Conservation (phyloP, 2,113 vertebrate species). For the Hippocampus zosterae region DNA sequence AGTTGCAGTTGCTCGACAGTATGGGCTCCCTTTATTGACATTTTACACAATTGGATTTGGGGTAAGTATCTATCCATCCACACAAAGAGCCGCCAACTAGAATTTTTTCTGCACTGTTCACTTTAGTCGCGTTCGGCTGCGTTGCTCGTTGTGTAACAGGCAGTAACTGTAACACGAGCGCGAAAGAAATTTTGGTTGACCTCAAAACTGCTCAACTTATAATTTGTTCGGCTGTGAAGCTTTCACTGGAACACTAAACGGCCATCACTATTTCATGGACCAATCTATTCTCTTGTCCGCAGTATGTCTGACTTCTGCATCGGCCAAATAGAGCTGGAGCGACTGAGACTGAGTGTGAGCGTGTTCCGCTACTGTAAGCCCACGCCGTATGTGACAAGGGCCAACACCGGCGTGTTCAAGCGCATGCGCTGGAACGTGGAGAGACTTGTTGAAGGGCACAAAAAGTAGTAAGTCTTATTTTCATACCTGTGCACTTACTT, state of each 20-base stretch:
- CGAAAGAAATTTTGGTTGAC: too few species aligned
- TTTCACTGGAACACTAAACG: too few species aligned
- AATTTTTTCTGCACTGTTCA: too few species aligned
- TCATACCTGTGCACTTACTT: not conserved
- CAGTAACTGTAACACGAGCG: too few species aligned
- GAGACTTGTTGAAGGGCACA: constrained; percentile 8
- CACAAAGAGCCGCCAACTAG: too few species aligned
- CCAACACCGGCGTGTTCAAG: constrained; percentile 71
- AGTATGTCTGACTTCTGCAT: constrained; percentile 79
- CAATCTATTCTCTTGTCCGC: not conserved
- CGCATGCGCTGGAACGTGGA: constrained; percentile 85
- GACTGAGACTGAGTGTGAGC: constrained; percentile 56
- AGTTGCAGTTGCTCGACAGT: too few species aligned
- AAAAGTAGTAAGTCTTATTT: constrained; percentile 73
- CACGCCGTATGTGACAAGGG: constrained; percentile 61
- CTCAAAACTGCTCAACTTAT: too few species aligned
- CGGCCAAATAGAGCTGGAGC: constrained; percentile 67
- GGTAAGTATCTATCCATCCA: too few species aligned
- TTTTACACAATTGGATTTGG: too few species aligned
- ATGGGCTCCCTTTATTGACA: too few species aligned
- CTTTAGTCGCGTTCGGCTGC: not conserved
- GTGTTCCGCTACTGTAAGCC: constrained; percentile 74
- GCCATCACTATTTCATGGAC: too few species aligned
- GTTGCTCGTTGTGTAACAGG: not conserved
- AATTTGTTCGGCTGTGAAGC: too few species aligned